These are phyloP conservation scores for Halictus ligatus DNA, from an alignment of 2,888 invertebrate species.

Conservation along the genomic window DNA sequence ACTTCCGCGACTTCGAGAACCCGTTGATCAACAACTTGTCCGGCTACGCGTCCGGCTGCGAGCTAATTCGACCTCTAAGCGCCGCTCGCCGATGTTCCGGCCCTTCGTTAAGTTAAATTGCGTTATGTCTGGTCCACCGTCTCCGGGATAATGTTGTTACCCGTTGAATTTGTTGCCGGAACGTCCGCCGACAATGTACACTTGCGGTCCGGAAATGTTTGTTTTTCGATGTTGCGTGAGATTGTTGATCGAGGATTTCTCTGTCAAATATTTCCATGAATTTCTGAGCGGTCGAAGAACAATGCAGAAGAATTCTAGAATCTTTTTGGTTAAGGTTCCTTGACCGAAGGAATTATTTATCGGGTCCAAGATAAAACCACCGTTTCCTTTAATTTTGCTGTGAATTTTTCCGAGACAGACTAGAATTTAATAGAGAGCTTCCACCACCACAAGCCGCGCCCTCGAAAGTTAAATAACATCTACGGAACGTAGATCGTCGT, in stretches of 20 bases:
- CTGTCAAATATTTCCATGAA: background rate
- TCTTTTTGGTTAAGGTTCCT: too few species aligned
- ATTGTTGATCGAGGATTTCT: background rate
- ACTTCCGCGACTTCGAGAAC: background rate
- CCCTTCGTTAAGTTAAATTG: background rate
- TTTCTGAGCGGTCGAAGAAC: background rate
- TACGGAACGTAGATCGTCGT: background rate
- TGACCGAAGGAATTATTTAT: too few species aligned
- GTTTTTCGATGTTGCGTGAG: background rate
- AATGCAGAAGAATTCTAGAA: too few species aligned
- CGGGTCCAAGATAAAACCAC: background rate
- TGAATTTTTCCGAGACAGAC: background rate
- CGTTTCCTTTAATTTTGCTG: background rate
- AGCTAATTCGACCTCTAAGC: background rate
- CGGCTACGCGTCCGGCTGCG: background rate
- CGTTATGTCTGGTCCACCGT: background rate
- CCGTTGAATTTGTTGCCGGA: background rate
- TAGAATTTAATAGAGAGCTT: background rate
- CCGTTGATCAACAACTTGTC: conserved; percentile 5
- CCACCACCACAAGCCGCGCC: too few species aligned
- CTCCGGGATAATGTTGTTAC: background rate
- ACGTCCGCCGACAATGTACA: background rate
- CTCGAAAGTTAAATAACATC: background rate
- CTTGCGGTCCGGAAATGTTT: background rate
- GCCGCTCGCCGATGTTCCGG: background rate